phyloP scores from a whole-genome alignment of 2,797 vertebrate genomes.

The Brachyrhaphis roseni region DNA sequence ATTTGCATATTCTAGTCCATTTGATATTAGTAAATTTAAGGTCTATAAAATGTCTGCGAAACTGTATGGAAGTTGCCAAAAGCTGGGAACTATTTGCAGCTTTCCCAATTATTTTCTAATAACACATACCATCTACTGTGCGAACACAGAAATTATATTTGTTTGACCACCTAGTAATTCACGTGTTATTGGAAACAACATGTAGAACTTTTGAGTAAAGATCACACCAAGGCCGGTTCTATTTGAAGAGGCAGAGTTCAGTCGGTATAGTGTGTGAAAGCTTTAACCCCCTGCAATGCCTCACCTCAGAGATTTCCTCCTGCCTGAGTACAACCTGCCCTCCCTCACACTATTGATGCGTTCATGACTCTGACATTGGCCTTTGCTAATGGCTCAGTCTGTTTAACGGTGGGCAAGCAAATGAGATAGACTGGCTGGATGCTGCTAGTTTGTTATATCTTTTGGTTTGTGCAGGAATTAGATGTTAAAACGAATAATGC shows the following conservation, averaged over 20 bases:
- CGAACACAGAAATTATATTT: background rate
- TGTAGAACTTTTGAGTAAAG: background rate
- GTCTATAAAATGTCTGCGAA: background rate
- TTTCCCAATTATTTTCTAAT: no score
- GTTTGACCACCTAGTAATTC: background rate
- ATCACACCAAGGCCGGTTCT: background rate
- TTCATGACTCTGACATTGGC: constrained; percentile 65
- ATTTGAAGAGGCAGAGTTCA: constrained; percentile 40
- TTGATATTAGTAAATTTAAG: background rate
- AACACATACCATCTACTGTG: no score
- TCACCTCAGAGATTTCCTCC: constrained; percentile 52
- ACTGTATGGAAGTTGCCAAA: background rate
- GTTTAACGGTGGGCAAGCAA: constrained; percentile 46
- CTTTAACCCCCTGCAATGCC: constrained; percentile 50
- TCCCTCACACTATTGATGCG: constrained; percentile 56
- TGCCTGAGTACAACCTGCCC: constrained; percentile 50
- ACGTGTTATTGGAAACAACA: background rate
- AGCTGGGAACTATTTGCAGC: background rate
- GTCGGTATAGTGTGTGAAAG: constrained; percentile 23
- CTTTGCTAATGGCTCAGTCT: constrained; percentile 58
- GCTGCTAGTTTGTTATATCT: background rate
- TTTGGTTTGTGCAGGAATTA: background rate
- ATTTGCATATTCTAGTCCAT: background rate
- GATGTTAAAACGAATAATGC: background rate
- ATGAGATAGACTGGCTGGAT: constrained; percentile 18